Percentiles rank a stretch among this genome's conserved stretches.
phyloP scores from a whole-genome alignment of 2,113 vertebrate genomes.

The Oceanodroma tethys region DNA sequence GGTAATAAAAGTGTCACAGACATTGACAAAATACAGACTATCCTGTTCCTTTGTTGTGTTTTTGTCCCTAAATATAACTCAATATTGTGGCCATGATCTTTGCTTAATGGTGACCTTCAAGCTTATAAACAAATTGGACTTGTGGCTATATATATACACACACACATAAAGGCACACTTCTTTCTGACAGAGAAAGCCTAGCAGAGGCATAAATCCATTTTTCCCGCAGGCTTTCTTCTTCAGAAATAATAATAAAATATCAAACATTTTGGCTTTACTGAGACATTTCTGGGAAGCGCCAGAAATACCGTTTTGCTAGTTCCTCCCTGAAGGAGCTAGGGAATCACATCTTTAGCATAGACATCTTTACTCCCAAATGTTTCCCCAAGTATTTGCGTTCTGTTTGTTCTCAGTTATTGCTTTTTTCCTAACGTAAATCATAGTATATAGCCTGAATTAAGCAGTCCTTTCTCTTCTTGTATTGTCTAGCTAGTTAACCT shows the following conservation, averaged over 20 bases:
- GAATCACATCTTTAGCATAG: neutral
- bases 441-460: neutral
- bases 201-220: neutral
- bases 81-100: neutral
- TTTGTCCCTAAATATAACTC: slow-evolving; percentile 38
- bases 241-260: neutral
- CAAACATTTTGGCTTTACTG: neutral
- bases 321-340: neutral
- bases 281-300: neutral
- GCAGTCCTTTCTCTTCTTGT: neutral
- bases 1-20: neutral
- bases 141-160: neutral
- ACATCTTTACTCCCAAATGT: neutral
- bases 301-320: neutral
- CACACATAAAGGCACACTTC: neutral
- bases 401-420: neutral
- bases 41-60: neutral
- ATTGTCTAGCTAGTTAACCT: neutral
- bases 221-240: neutral
- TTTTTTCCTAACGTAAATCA: neutral
- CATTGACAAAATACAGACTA: neutral
- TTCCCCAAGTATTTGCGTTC: neutral
- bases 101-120: slow-evolving; percentile 14
- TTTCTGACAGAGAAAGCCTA: neutral
- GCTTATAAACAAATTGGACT: neutral